phyloP scores from a whole-genome alignment of 2,797 vertebrate species.

The Notoglanidium macrostoma region DNA sequence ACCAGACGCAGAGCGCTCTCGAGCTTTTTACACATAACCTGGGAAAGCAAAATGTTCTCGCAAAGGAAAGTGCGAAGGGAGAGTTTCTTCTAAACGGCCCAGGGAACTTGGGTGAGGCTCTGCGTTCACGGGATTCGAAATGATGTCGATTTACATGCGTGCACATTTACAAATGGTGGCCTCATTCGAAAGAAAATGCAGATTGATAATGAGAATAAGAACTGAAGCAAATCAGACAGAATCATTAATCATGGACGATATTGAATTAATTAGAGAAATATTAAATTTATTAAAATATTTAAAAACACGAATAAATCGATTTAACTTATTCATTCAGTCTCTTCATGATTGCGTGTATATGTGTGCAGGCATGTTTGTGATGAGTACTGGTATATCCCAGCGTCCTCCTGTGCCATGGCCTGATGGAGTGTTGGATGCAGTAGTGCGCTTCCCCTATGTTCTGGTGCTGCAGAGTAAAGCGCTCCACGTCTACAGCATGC shows the following conservation, averaged over 20 bases:
- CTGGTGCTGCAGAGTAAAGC: slow-evolving; percentile 64
- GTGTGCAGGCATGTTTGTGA: slow-evolving; percentile 74
- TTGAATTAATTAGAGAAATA: not conserved
- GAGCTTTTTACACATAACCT: slow-evolving; percentile 70
- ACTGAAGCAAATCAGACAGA: not conserved
- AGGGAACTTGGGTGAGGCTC: slow-evolving; percentile 69
- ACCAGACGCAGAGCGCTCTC: slow-evolving; percentile 56
- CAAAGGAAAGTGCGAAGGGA: slow-evolving; percentile 61
- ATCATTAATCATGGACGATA: not conserved
- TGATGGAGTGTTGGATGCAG: slow-evolving; percentile 67
- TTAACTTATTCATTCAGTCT: not conserved
- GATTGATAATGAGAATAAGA: not conserved
- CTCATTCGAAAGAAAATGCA: not conserved
- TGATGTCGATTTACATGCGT: not conserved
- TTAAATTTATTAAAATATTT: not conserved
- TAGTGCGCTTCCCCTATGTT: slow-evolving; percentile 69
- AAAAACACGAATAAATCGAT: not conserved
- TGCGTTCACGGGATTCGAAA: not conserved
- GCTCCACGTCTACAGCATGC: slow-evolving; percentile 71
- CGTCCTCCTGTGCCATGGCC: slow-evolving; percentile 72
- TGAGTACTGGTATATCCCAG: slow-evolving; percentile 70
- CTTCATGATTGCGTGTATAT: not conserved
- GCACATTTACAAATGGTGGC: not conserved
- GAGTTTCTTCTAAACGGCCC: slow-evolving; percentile 75
- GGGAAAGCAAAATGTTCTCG: slow-evolving; percentile 59